Percentiles rank a stretch among this genome's conserved stretches.
These are phyloP conservation scores for Chrysolophus pictus DNA, from an alignment of 2,797 vertebrate genomes.

Conservation along the genomic window DNA sequence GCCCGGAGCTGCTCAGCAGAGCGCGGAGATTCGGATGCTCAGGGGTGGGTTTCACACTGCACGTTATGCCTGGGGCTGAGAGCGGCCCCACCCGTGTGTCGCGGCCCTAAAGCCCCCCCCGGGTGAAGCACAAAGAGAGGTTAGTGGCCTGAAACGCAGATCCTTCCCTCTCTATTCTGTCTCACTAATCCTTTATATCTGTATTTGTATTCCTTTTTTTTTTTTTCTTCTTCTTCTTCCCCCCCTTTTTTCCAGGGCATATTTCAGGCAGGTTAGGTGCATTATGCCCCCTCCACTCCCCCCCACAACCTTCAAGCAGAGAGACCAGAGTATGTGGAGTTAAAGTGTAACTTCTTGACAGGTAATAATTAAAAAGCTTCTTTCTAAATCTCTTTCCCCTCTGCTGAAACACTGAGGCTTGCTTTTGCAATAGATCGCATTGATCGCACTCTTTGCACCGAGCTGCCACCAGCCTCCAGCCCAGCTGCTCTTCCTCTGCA, in stretches of 20 bases:
- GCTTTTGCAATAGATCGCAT: slow-evolving; percentile 7
- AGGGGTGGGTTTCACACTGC: not conserved
- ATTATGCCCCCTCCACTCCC: not conserved
- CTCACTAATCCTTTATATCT: not conserved
- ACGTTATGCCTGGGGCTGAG: no score
- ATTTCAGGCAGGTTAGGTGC: not conserved
- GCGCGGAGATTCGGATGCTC: not conserved
- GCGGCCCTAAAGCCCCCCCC: not conserved
- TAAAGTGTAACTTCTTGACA: slow-evolving; percentile 67
- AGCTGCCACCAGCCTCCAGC: not conserved
- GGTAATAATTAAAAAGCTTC: slow-evolving; percentile 74
- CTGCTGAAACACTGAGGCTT: not conserved
- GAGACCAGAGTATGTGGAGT: slow-evolving; percentile 30
- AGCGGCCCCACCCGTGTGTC: not conserved
- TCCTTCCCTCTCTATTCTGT: not conserved
- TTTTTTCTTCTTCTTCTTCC: no score
- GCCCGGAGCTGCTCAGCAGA: not conserved
- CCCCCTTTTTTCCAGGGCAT: not conserved
- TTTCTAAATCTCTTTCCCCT: slow-evolving; percentile 45
- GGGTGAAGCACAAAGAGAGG: not conserved
- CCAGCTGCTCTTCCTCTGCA: no score
- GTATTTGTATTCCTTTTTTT: not conserved
- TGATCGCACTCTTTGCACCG: not conserved
- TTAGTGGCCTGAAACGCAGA: not conserved
- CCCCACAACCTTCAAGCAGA: not conserved